Conservation (phyloP, 2,888 invertebrate species). For the Volucella inflata region DNA sequence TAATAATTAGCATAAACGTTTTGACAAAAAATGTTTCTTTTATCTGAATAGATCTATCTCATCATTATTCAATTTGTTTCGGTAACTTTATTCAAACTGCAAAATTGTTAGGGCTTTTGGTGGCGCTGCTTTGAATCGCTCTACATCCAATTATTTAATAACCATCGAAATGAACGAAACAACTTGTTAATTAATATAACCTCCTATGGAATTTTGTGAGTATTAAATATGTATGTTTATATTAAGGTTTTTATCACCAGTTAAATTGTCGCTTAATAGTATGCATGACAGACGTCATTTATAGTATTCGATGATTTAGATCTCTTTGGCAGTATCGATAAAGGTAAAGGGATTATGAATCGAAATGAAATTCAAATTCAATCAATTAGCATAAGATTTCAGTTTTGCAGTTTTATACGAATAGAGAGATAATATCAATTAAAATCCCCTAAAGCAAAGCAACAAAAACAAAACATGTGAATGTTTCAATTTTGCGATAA, state of each 20-base stretch:
- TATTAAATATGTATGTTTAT: constrained; percentile 54
- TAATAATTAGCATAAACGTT: constrained; percentile 58
- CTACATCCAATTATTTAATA: constrained; percentile 41
- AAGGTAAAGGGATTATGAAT: constrained; percentile 40
- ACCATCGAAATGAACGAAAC: constrained; percentile 51
- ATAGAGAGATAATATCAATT: constrained; percentile 5
- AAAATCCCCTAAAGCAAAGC: too few species aligned
- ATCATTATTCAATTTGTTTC: constrained; percentile 45
- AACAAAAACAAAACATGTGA: too few species aligned
- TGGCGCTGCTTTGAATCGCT: constrained; percentile 39
- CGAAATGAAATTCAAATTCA: constrained; percentile 22
- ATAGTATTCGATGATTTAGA: constrained; percentile 52
- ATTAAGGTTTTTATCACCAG: constrained; percentile 52
- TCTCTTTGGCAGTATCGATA: constrained; percentile 36
- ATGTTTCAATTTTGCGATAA: too few species aligned
- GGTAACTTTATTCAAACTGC: constrained; percentile 30
- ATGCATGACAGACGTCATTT: constrained; percentile 64
- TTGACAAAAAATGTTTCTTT: constrained; percentile 47
- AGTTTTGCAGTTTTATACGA: constrained; percentile 5
- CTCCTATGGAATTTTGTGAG: constrained; percentile 45
- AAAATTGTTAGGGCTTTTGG: constrained; percentile 37
- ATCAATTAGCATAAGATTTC: constrained; percentile 40
- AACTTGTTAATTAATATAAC: constrained; percentile 62
- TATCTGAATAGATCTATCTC: constrained; percentile 43
- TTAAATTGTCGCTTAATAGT: constrained; percentile 55